Base-by-base conservation (phyloP, 1,140 invertebrate genomes). In the Periplaneta americana region DNA sequence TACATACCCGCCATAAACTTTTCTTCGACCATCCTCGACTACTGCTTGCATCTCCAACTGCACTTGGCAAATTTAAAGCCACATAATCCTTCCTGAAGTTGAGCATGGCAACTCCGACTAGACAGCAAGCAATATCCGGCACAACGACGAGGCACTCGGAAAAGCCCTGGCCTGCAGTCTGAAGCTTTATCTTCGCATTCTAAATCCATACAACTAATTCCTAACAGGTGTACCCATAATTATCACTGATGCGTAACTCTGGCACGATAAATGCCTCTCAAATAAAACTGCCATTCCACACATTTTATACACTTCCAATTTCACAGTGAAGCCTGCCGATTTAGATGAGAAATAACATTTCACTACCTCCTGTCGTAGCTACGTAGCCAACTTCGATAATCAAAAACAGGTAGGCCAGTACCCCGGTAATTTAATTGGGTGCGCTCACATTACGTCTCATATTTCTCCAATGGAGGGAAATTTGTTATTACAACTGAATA, bases 1-100 rank as follows among this genome's bases (percentile, higher is more conserved):
- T 81, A 83, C 85, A 85, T 85, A 90, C 89, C 83, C 89, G 87
- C 89, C 89, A 90, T 28, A 90, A 79, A 83, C 89, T 90, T 80
- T 85, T 84, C 74, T 83, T 83, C 10, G 79, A 35, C 37, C 80
- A 83, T 57, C 34, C 32, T 37, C 74, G 34, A 34, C 48, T 74
- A 18, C 28, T 79, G 32, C 31, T 34, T 34, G 11, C n/a, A 48
- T 77, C 75, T 22, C 11, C 35, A 57, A 6, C 2, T 34, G 35
- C 17, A 34, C 22, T 79, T 32, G 82, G 35, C 35, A 82, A 66
- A 78, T 80, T 82, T 80, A 82, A 79, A 34, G 74, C 74, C 66
- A 82, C 78, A 74, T 82, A 82, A 37, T 82, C 82, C 33, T 80
- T 82, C 34, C 34, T 76, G 18, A 82, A 36, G 15, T 80, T 48